Percentiles rank a stretch among this genome's conserved stretches.
phyloP scores from a whole-genome alignment of 2,113 vertebrate species.

The Seriola aureovittata region DNA sequence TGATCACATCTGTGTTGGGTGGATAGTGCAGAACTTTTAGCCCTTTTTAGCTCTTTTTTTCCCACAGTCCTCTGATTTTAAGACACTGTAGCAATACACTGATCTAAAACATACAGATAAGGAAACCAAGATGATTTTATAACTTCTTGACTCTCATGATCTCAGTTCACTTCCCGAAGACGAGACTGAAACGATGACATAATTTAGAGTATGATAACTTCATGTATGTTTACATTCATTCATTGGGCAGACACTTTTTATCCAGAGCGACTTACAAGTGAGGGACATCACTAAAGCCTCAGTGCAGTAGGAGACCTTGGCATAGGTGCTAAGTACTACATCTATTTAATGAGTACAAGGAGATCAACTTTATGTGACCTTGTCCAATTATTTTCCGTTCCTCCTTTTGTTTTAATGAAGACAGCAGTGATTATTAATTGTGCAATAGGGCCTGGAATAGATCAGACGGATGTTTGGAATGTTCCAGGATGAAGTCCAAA shows the following conservation, averaged over 20 bases:
- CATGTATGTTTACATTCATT: background rate
- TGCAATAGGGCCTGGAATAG: too few species aligned
- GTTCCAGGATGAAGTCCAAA: too few species aligned
- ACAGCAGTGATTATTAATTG: too few species aligned
- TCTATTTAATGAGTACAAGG: too few species aligned
- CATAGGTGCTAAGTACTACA: too few species aligned
- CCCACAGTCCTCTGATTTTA: background rate
- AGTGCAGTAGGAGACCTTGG: too few species aligned
- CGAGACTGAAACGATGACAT: background rate
- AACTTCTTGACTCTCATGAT: background rate
- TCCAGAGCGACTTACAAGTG: too few species aligned
- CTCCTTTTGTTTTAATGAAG: background rate
- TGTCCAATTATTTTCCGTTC: slow-evolving; percentile 12
- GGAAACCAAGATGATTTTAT: background rate
- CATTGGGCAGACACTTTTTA: too few species aligned
- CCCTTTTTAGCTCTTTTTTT: background rate
- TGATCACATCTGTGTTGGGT: background rate
- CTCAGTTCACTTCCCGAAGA: background rate
- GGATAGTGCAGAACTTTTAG: background rate
- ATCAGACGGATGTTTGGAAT: too few species aligned
- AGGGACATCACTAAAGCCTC: too few species aligned
- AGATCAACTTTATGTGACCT: too few species aligned
- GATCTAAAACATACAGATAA: background rate
- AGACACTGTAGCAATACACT: background rate
- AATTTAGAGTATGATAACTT: background rate